A percentile compares a stretch with the other conserved stretches of the same genome.
Evolutionary conservation across 1,140 invertebrate species (phyloP).

Genomic region (Rhagoletis zephyria): DNA sequence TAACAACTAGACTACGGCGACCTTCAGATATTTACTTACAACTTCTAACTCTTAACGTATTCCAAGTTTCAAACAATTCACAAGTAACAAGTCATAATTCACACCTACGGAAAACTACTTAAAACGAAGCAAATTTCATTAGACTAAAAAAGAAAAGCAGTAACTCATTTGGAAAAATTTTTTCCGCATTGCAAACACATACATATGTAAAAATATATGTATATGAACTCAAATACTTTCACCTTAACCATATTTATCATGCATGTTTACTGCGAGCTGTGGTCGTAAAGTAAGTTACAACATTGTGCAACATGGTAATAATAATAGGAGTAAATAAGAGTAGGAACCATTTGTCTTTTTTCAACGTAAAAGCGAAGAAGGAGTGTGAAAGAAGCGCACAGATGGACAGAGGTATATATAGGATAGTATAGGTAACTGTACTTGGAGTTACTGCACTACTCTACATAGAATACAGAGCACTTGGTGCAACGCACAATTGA

Average conservation of each 20-base stretch:
- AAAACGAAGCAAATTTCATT: slow-evolving; percentile 1
- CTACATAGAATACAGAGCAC: too few species aligned
- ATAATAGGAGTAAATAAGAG: slow-evolving; percentile 15
- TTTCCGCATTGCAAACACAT: background rate
- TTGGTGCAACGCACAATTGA: too few species aligned
- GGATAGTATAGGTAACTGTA: background rate
- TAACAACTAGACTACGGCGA: too few species aligned
- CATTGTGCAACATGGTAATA: slow-evolving; percentile 45
- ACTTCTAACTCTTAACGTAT: too few species aligned
- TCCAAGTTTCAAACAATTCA: background rate
- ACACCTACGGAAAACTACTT: background rate
- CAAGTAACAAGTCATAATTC: slow-evolving; percentile 28
- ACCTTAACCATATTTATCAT: slow-evolving; percentile 12
- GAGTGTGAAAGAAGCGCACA: background rate
- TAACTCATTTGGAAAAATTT: slow-evolving; percentile 32
- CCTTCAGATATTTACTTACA: too few species aligned
- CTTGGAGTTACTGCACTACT: background rate
- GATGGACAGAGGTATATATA: background rate
- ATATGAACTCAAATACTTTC: background rate
- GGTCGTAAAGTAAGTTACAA: slow-evolving; percentile 29
- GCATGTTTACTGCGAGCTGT: background rate
- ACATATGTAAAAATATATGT: too few species aligned
- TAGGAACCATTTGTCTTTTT: background rate
- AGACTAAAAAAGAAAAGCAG: background rate
- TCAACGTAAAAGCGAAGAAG: background rate